Conservation (phyloP, 2,113 vertebrate species). For the Otocyon megalotis region DNA sequence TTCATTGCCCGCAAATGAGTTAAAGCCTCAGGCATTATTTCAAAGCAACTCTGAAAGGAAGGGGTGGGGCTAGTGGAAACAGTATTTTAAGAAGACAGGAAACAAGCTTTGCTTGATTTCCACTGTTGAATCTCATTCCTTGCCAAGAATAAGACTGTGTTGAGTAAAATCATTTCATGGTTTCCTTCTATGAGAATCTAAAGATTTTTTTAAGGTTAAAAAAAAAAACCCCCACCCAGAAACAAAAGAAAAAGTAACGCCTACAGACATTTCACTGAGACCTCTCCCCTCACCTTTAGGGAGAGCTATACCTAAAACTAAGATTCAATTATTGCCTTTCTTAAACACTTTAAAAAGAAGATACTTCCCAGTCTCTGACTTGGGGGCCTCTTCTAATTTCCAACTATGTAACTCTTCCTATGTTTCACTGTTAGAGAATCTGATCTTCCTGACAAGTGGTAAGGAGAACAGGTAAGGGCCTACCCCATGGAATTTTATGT, state of each 20-base stretch:
- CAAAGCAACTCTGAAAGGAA: background rate
- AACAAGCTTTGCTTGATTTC: slow-evolving; percentile 43
- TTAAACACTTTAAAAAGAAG: slow-evolving; percentile 2
- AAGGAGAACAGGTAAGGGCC: background rate
- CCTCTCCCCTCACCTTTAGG: background rate
- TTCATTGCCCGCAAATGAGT: slow-evolving; percentile 49
- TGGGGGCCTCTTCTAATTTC: slow-evolving; percentile 9
- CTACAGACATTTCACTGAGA: slow-evolving; percentile 16
- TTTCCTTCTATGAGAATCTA: slow-evolving; percentile 37
- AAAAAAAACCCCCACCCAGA: background rate
- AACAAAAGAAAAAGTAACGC: background rate
- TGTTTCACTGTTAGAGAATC: background rate
- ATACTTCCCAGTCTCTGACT: background rate
- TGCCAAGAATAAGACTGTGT: slow-evolving; percentile 36
- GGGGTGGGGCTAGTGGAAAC: background rate
- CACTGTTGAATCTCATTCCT: background rate
- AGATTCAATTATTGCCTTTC: background rate
- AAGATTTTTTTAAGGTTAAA: background rate
- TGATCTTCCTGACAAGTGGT: slow-evolving; percentile 28
- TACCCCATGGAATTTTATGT: background rate
- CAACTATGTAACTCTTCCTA: background rate
- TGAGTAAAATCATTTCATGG: background rate
- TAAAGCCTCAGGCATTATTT: slow-evolving; percentile 52
- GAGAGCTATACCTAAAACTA: slow-evolving; percentile 3
- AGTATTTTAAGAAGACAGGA: background rate